phyloP scores from a whole-genome alignment of 2,797 vertebrate genomes.

The Podarcis siculus region DNA sequence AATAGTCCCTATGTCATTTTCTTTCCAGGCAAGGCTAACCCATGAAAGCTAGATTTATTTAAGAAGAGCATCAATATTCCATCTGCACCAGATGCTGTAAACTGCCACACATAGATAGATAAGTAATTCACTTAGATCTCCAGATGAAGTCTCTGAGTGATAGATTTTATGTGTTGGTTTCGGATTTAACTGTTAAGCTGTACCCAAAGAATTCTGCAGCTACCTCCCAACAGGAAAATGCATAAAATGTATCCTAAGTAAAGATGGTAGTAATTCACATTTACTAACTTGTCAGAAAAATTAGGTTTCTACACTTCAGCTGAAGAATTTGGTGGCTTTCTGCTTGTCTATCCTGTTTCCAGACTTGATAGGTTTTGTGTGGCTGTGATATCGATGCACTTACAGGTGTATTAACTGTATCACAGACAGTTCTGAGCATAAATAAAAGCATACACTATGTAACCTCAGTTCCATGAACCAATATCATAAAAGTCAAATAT shows the following conservation, averaged over 20 bases:
- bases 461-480: background rate
- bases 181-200: background rate
- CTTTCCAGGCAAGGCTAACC: background rate
- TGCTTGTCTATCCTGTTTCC: background rate
- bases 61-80: constrained; percentile 14
- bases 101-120: background rate
- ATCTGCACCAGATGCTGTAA: background rate
- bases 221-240: background rate
- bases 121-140: constrained; percentile 1
- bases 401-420: background rate
- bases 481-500: background rate
- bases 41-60: background rate
- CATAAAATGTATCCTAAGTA: background rate
- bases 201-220: background rate
- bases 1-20: background rate
- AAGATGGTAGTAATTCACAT: background rate
- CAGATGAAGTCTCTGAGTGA: background rate
- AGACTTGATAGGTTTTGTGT: background rate
- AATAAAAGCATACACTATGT: background rate
- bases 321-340: background rate
- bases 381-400: background rate
- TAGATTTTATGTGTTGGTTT: background rate
- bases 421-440: background rate
- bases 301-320: background rate
- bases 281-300: background rate